A percentile compares a stretch with the other conserved stretches of the same genome.
Conservation (phyloP, 2,113 vertebrate species). For the Enhydra lutris region DNA sequence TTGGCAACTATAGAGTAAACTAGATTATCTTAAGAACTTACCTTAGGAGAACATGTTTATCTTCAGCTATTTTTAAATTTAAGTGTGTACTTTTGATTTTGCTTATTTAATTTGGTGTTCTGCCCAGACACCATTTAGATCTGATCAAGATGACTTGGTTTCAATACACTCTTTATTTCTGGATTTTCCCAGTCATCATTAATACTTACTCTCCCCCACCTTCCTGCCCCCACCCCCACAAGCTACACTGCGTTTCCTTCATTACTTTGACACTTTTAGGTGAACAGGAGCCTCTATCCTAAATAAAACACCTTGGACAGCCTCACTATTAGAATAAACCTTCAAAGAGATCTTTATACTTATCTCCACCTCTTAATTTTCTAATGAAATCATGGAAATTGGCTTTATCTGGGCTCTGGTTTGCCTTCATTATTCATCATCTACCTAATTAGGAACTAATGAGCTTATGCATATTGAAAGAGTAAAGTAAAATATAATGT, state of each 20-base stretch:
- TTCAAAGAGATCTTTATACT: neutral
- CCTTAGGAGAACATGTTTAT: neutral
- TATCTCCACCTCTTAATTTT: neutral
- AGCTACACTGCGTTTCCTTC: neutral
- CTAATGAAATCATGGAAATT: neutral
- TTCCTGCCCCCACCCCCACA: neutral
- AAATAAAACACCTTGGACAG: neutral
- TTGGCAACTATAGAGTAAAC: neutral
- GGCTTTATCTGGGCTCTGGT: neutral
- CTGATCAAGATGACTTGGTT: neutral
- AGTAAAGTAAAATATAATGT: neutral
- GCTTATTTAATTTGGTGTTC: conserved; percentile 19
- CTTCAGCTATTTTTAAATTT: conserved; percentile 11
- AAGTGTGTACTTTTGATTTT: conserved; percentile 31
- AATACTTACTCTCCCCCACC: neutral
- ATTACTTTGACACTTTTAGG: neutral
- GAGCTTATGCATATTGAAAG: conserved; percentile 15
- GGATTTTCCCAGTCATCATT: conserved; percentile 23
- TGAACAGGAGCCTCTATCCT: neutral
- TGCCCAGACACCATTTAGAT: conserved; percentile 4
- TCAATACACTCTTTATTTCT: neutral
- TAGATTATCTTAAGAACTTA: conserved; percentile 27
- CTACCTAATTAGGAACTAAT: conserved; percentile 37
- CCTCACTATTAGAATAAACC: neutral
- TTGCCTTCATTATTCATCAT: conserved; percentile 23